A percentile compares a stretch with the other conserved stretches of the same genome.
Evolutionary conservation across 1,140 invertebrate species (phyloP).

Genomic region (Ceratoteleas bidentatus): DNA sequence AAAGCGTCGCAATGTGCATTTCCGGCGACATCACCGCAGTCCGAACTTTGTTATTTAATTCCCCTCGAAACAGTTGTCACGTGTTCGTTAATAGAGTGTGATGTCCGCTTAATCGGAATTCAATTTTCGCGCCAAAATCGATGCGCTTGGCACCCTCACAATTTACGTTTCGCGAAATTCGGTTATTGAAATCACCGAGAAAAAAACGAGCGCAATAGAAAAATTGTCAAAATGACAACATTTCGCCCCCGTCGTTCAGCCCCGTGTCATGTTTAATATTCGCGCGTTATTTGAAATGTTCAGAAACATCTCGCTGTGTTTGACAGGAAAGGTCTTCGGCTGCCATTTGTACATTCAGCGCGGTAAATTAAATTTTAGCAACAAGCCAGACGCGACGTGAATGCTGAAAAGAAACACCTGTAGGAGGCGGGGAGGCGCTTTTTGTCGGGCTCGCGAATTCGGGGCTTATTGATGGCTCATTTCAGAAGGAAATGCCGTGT

Average conservation of each 20-base stretch:
- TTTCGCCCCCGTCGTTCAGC: background rate
- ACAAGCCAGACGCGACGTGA: background rate
- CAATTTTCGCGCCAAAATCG: slow-evolving; percentile 23
- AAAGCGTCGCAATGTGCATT: slow-evolving; percentile 54
- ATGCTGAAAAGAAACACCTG: slow-evolving; percentile 9
- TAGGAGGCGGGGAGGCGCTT: background rate
- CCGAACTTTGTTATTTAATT: slow-evolving; percentile 57
- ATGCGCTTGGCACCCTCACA: too few relatives aligned
- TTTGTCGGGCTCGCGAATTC: background rate
- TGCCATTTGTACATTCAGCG: slow-evolving; percentile 10
- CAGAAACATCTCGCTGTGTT: slow-evolving; percentile 13
- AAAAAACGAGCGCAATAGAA: background rate
- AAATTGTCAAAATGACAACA: background rate
- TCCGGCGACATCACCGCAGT: slow-evolving; percentile 34
- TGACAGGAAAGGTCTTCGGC: slow-evolving; percentile 10
- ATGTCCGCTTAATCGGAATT: slow-evolving; percentile 38
- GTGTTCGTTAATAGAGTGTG: slow-evolving; percentile 35
- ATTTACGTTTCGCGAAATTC: background rate
- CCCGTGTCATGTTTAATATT: slow-evolving; percentile 12
- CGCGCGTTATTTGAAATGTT: slow-evolving; percentile 18
- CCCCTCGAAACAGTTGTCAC: slow-evolving; percentile 31
- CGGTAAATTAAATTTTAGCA: slow-evolving; percentile 7
- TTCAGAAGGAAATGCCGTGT: slow-evolving; percentile 9
- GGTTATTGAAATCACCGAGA: too few relatives aligned
- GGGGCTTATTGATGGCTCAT: background rate